These are phyloP conservation scores for Neolamprologus variostigma DNA, from an alignment of 2,113 vertebrate species.

Conservation along the genomic window DNA sequence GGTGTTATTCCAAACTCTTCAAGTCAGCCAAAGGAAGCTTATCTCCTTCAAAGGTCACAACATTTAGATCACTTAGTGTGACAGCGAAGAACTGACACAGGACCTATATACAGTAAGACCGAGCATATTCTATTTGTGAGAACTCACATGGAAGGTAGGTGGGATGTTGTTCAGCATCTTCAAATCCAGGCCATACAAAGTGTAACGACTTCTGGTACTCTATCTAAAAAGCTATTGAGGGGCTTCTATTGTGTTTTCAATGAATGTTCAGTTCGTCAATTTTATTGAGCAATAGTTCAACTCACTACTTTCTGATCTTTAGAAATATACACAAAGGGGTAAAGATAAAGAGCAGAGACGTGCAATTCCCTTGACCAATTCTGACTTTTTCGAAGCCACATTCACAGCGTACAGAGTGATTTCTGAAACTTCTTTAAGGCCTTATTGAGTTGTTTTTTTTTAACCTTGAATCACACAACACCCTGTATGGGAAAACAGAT, in stretches of 20 bases:
- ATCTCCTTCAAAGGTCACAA: slow-evolving; percentile 66
- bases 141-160: background rate
- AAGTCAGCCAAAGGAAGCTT: slow-evolving; percentile 58
- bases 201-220: background rate
- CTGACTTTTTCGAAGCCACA: background rate
- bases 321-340: background rate
- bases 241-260: background rate
- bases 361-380: background rate
- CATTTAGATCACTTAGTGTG: slow-evolving; percentile 61
- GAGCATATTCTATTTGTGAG: background rate
- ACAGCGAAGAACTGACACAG: slow-evolving; percentile 38
- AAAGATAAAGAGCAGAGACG: background rate
- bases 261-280: background rate
- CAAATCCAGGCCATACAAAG: background rate
- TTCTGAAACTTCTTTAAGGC: background rate
- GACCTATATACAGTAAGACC: slow-evolving; percentile 4
- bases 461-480: background rate
- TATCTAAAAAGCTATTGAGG: background rate
- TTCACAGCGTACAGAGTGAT: background rate
- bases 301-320: background rate
- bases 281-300: background rate
- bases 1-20: slow-evolving; percentile 60
- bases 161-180: background rate
- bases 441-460: background rate
- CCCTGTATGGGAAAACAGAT: background rate